These are phyloP conservation scores for Microcebus jonahi DNA, from an alignment of 2,113 vertebrate species.

Conservation along the genomic window DNA sequence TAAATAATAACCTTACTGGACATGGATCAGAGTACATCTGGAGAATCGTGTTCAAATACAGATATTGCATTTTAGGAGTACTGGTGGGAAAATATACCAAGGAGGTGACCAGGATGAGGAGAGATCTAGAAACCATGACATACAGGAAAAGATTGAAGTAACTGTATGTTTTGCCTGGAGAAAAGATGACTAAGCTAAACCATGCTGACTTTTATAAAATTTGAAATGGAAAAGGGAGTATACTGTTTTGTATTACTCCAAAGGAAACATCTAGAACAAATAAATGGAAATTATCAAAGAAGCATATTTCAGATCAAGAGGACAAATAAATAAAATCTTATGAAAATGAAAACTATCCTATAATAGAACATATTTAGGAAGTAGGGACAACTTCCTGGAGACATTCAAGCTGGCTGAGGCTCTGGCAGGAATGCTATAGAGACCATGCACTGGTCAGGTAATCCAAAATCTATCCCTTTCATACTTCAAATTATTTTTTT, in stretches of 20 bases:
- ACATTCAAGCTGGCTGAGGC: background rate
- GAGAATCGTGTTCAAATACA: background rate
- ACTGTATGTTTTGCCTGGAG: background rate
- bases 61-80: background rate
- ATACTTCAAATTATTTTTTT: background rate
- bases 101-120: background rate
- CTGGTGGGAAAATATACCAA: background rate
- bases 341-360: conserved; percentile 19
- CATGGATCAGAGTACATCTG: background rate
- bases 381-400: background rate
- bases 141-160: background rate
- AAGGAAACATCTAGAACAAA: conserved; percentile 10
- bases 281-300: background rate
- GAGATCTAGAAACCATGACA: background rate
- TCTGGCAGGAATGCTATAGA: background rate
- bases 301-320: background rate
- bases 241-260: background rate
- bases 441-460: background rate
- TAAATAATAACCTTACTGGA: background rate
- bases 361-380: conserved; percentile 18
- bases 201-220: background rate
- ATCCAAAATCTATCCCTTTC: background rate
- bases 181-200: background rate
- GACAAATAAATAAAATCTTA: background rate
- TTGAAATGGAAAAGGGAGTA: background rate